A percentile compares a stretch with the other conserved stretches of the same genome.
Evolutionary conservation across 2,888 invertebrate species (phyloP).

Genomic region (Xestia c-nigrum): DNA sequence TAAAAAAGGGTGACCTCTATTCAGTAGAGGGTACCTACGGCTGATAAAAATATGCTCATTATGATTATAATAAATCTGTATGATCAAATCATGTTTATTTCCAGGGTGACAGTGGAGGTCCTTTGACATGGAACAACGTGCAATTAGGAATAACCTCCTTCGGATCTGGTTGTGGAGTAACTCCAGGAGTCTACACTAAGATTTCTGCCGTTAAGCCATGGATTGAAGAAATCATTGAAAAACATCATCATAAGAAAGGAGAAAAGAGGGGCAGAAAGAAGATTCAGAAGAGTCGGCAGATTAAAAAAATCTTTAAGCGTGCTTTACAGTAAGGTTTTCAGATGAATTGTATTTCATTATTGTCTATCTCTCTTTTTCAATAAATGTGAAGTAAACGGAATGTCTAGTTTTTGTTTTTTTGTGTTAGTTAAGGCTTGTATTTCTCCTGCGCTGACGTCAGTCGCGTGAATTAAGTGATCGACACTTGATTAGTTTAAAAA

Average conservation of each 20-base stretch:
- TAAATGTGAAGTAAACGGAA: background rate
- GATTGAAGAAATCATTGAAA: slow-evolving; percentile 64
- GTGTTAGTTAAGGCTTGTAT: too few species aligned
- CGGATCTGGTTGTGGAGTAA: slow-evolving; percentile 69
- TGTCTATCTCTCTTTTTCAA: background rate
- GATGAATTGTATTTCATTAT: slow-evolving; percentile 1
- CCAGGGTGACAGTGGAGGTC: slow-evolving; percentile 78
- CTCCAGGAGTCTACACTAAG: slow-evolving; percentile 73
- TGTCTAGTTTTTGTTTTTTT: background rate
- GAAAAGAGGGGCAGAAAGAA: slow-evolving; percentile 1
- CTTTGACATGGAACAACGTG: slow-evolving; percentile 66
- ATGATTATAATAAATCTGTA: too few species aligned
- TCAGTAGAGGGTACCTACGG: too few species aligned
- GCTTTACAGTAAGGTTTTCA: background rate
- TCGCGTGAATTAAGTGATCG: too few species aligned
- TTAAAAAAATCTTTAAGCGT: slow-evolving; percentile 29
- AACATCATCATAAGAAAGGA: slow-evolving; percentile 17
- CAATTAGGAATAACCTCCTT: slow-evolving; percentile 75
- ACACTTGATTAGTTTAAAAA: too few species aligned
- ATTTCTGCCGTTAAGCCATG: slow-evolving; percentile 65
- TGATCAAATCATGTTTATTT: background rate
- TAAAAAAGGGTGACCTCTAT: too few species aligned
- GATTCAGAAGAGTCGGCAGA: background rate
- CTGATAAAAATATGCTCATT: too few species aligned
- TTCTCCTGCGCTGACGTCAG: too few species aligned